Evolutionary conservation across 2,888 invertebrate species (phyloP), one percentile per base, ranked within the genome.

Genomic region (Hipparchia semele): DNA sequence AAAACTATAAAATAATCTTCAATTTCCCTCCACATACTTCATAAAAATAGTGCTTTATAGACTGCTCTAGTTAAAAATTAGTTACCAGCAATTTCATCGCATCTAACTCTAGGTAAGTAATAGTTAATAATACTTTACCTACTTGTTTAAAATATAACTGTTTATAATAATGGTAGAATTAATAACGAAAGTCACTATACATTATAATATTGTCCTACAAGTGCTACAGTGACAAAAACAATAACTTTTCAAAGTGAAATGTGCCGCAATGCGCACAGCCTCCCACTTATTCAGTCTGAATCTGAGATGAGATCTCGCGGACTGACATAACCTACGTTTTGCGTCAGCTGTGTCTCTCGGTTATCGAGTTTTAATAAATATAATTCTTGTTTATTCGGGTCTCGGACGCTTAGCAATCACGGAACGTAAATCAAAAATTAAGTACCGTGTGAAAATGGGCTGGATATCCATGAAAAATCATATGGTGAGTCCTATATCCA

Each of bases 221-320:
- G 59, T 60, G 33, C 10, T 56, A 23, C 60, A 61, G 56, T 70
- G 33, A 53, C 13, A 54, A 69, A 56, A 72, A 77, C 66, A 73
- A 70, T 71, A 72, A 75, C 68, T 73, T 75, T 70, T 68, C 84
- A 81, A 83, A 81, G 81, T 83, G 84, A 86, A 82, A 81, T 84
- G 83, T 93, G 89, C 87, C 93, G 93, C 93, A 93, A 85, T 94
- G 94, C 94, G 94, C 94, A 93, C 92, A 92, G 92, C 93, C 86
- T 92, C 93, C 91, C 86, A 78, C 73, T 77, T 76, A 74, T 86
- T 89, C 91, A 90, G 92, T 92, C 85, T 84, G 85, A 85, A 90
- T 92, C 85, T 84, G 85, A 85, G 90, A 88, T 84, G 80, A 87
- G 86, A 91, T 91, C 90, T 90, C 90, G 85, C 81, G 83, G 85